Base-by-base conservation (phyloP, 2,113 vertebrate species). In the Nannobrachium achirus region DNA sequence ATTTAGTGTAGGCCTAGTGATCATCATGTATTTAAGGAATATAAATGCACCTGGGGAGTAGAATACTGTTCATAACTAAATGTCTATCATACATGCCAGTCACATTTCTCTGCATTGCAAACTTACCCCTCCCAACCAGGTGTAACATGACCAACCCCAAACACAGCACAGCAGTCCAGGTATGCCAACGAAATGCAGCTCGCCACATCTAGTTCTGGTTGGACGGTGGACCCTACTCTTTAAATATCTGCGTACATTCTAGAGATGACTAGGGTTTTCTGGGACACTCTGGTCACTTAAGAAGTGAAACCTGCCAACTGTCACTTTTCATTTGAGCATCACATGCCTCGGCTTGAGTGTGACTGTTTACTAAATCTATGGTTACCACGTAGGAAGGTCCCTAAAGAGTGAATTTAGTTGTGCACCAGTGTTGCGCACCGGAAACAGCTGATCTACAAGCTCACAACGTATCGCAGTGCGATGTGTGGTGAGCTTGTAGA, bases 81-180 rank as follows among this genome's bases (percentile, higher is more conserved):
- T n/a, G n/a, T n/a, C n/a, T n/a, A n/a, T n/a, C n/a, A n/a, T n/a
- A n/a, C n/a, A n/a, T n/a, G n/a, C n/a, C n/a, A 41, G 40, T 41
- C 40, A 41, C n/a, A n/a, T n/a, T 41, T 41, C 40, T n/a, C 20
- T 40, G 9, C 38, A 10, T 19, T 44, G 6, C n/a, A 51, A n/a
- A 67, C 77, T 1, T 49, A 90, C 89, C 87, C 78, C 66, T 76
- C 39, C 63, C 75, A 14, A 56, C 20, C 57, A 84, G 1, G 4
- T 78, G 73, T 14, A 64, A 79, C 65, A 86, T 71, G 39, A 88
- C 6, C 20, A 89, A 63, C 4, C 68, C 84, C 7, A 82, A 33
- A 75, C 46, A 80, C 10, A 87, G 65, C 1, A 69, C 63, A 50
- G 75, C 64, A 3, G 70, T 71, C 58, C 45, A 44, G 1, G 45